Conservation (phyloP, 2,113 vertebrate species). For the Tetrax tetrax region DNA sequence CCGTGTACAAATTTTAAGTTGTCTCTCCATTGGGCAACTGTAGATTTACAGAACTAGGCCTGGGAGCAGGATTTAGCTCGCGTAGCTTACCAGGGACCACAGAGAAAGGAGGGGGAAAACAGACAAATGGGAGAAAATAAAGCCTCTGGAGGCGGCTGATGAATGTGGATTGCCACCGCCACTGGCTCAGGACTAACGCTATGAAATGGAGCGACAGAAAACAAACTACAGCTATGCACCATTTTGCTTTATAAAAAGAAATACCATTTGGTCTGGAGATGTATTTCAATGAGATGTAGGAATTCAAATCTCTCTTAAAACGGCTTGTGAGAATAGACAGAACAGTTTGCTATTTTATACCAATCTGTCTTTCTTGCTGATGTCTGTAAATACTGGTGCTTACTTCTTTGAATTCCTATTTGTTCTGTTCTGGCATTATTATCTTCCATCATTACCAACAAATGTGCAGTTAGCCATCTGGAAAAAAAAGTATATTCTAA, state of each 20-base stretch:
- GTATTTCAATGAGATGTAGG: neutral
- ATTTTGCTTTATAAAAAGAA: neutral
- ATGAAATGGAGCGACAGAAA: neutral
- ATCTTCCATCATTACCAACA: neutral
- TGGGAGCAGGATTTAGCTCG: neutral
- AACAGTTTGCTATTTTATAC: neutral
- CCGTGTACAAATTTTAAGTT: fast-evolving
- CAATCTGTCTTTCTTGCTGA: neutral
- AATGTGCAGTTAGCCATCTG: neutral
- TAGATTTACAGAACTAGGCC: neutral
- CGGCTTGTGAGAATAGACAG: neutral
- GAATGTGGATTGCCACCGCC: neutral
- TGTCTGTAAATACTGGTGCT: neutral
- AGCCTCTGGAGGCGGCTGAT: neutral
- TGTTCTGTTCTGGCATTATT: neutral
- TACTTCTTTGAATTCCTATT: neutral
- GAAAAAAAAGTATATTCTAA: neutral
- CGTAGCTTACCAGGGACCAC: neutral
- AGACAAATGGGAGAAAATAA: neutral
- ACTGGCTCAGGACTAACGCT: neutral
- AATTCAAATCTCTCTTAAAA: neutral
- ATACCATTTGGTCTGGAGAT: neutral
- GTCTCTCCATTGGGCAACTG: neutral
- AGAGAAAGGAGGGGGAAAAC: neutral
- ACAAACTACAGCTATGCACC: neutral